These are phyloP conservation scores for Theocolax elegans DNA, from an alignment of 1,140 invertebrate genomes.

Conservation along the genomic window DNA sequence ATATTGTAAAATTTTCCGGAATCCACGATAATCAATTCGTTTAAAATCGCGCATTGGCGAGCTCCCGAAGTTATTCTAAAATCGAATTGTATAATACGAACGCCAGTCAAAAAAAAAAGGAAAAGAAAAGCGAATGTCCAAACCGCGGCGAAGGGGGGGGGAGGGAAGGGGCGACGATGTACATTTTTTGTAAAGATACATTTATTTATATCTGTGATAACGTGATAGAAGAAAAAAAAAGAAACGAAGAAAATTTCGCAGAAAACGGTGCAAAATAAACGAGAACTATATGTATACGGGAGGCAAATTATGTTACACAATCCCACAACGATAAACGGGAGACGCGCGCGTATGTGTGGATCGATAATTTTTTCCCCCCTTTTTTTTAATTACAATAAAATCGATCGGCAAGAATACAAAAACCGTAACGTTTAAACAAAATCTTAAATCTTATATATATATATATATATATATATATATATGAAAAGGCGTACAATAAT, in stretches of 20 bases:
- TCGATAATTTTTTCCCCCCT: no score
- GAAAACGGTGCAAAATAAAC: no score
- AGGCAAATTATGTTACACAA: no score
- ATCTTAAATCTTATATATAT: no score
- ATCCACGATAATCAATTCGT: not conserved
- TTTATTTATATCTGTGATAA: slow-evolving; percentile 76
- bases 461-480: no score
- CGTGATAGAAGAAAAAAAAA: not conserved
- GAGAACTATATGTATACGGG: not conserved
- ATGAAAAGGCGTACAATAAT: no score
- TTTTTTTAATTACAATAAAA: no score
- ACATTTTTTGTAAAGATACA: slow-evolving; percentile 69
- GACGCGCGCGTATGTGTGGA: no score
- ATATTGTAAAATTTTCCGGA: not conserved
- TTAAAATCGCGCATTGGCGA: no score
- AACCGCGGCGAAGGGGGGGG: no score
- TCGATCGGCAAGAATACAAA: no score
- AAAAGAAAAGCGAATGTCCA: slow-evolving; percentile 19
- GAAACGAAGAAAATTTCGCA: not conserved
- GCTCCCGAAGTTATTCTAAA: slow-evolving; percentile 25
- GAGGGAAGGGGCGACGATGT: slow-evolving; percentile 52
- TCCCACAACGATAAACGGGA: not conserved
- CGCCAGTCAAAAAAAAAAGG: slow-evolving; percentile 5
- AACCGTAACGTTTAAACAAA: no score
- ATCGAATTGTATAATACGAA: slow-evolving; percentile 11